phyloP scores from a whole-genome alignment of 2,113 vertebrate species.

The Forbesichthys papilliferus region DNA sequence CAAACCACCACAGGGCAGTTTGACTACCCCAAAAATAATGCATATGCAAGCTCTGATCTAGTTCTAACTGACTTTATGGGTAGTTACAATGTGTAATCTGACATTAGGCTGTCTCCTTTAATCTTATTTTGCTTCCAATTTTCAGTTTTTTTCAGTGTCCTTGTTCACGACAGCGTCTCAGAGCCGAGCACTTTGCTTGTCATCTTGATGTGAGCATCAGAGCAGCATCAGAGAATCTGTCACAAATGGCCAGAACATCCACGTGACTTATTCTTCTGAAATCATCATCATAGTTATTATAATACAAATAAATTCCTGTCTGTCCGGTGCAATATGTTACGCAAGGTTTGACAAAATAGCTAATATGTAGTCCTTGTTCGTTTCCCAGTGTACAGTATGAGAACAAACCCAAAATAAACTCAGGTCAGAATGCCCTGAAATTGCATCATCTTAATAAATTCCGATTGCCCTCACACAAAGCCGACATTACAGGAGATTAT shows the following conservation, averaged over 20 bases:
- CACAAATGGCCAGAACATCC: neutral
- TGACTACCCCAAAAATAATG: too few species aligned
- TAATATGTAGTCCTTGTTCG: neutral
- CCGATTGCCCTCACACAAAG: constrained; percentile 15
- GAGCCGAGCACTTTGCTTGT: neutral
- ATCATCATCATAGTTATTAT: neutral
- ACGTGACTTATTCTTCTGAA: neutral
- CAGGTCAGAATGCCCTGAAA: constrained; percentile 35
- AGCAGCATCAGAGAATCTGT: neutral
- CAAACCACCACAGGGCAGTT: too few species aligned
- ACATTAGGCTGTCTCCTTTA: neutral
- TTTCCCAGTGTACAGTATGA: constrained; percentile 10
- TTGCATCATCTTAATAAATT: constrained; percentile 35
- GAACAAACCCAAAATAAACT: constrained; percentile 19
- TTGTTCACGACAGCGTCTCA: constrained; percentile 1
- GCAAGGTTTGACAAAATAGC: constrained; percentile 1
- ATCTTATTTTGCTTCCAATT: constrained; percentile 5
- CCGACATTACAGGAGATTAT: constrained; percentile 11
- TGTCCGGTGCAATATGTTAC: neutral
- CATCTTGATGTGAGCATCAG: neutral
- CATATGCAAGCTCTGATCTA: too few species aligned
- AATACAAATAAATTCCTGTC: neutral
- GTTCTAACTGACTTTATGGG: too few species aligned
- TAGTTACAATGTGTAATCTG: too few species aligned
- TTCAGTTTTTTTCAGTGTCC: constrained; percentile 2